Percentiles rank a stretch among this genome's conserved stretches.
Evolutionary conservation across 2,113 vertebrate species (phyloP).

Genomic region (Bos indicus): DNA sequence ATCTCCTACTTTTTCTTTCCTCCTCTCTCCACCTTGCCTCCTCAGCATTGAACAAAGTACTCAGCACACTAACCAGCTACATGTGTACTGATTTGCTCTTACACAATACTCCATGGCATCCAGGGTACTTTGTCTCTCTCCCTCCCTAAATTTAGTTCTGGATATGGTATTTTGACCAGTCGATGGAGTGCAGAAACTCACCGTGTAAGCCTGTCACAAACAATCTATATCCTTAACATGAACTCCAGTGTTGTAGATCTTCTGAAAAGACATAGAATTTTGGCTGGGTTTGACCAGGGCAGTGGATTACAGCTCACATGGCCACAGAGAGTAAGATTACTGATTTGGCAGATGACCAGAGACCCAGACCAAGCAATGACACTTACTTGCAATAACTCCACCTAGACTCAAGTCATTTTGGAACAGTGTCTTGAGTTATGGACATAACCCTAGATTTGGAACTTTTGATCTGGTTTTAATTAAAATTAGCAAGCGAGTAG

Average conservation of each 20-base stretch:
- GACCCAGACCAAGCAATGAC: not conserved
- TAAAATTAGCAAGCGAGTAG: conserved; percentile 55
- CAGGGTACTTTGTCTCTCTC: not conserved
- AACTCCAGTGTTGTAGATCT: not conserved
- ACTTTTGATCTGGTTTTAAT: conserved; percentile 49
- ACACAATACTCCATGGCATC: not conserved
- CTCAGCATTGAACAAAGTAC: not conserved
- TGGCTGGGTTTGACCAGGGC: not conserved
- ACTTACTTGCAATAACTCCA: not conserved
- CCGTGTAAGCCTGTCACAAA: not conserved
- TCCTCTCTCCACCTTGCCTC: not conserved
- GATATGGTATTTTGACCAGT: not conserved
- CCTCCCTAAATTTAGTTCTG: not conserved
- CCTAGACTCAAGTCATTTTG: not conserved
- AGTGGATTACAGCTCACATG: not conserved
- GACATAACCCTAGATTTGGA: not conserved
- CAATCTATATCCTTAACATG: not conserved
- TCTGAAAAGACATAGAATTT: conserved; percentile 25
- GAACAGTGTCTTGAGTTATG: conserved; percentile 44
- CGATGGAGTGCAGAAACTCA: not conserved
- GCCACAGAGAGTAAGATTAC: not conserved
- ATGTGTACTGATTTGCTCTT: not conserved
- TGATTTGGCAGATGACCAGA: not conserved
- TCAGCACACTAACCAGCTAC: not conserved
- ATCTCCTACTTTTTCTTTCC: not conserved